Evolutionary conservation across 2,888 invertebrate genomes (phyloP).

Genomic region (Agonum fuliginosum): DNA sequence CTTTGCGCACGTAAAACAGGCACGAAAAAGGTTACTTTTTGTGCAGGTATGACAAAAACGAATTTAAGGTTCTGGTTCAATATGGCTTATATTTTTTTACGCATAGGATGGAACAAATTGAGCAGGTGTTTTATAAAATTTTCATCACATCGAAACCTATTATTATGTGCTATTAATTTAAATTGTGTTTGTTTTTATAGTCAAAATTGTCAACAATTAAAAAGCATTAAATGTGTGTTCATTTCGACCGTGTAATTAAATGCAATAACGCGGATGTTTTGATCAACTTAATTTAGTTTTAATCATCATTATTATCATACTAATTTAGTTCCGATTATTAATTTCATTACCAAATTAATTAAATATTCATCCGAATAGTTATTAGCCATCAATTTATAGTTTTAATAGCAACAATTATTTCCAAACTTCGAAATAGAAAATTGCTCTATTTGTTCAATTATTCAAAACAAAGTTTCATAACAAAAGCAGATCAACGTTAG

Average conservation of each 20-base stretch:
- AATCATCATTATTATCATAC: slow-evolving; percentile 1
- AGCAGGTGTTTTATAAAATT: too few species aligned
- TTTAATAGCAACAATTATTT: background rate
- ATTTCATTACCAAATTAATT: background rate
- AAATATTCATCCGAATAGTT: background rate
- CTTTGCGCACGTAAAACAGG: too few species aligned
- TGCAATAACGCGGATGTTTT: background rate
- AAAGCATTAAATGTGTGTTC: slow-evolving; percentile 4
- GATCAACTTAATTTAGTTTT: background rate
- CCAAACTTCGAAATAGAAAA: too few species aligned
- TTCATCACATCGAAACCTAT: too few species aligned
- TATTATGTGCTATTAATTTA: background rate
- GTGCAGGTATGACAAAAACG: too few species aligned
- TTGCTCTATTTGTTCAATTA: too few species aligned
- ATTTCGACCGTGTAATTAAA: background rate
- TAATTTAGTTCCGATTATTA: slow-evolving; percentile 4
- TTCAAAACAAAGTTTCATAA: slow-evolving; percentile 9
- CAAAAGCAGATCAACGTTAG: background rate
- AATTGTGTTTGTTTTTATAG: background rate
- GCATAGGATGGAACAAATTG: too few species aligned
- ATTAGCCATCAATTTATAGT: background rate
- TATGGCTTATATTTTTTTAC: too few species aligned
- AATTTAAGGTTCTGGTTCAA: too few species aligned
- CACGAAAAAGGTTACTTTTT: too few species aligned
- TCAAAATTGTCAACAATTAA: background rate